phyloP scores from a whole-genome alignment of 1,140 invertebrate genomes.

The Branchinecta lindahli region DNA sequence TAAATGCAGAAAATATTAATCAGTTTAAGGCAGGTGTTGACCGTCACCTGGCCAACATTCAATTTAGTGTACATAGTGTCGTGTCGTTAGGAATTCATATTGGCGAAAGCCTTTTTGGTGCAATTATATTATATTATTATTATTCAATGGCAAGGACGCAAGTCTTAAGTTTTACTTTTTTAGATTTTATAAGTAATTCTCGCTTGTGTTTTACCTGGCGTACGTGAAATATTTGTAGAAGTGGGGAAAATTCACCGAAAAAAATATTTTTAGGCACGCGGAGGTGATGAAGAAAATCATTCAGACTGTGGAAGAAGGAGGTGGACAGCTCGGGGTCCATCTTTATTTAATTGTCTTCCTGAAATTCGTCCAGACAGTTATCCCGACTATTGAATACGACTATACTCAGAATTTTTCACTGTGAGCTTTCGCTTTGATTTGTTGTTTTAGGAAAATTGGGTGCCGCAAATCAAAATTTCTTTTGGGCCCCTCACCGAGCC shows the following conservation, averaged over 20 bases:
- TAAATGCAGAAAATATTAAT: no score
- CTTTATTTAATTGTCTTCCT: constrained; percentile 97
- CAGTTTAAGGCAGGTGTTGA: no score
- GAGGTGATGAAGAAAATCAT: constrained; percentile 99
- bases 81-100: no score
- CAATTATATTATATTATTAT: no score
- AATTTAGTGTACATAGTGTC: no score
- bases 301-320: constrained; percentile 88
- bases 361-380: constrained; percentile 99
- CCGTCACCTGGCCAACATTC: no score
- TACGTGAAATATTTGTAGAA: constrained; percentile 15
- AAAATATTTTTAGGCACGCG: constrained; percentile 58
- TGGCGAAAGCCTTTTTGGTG: no score
- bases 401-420: constrained; percentile 94
- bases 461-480: no score
- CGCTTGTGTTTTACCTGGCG: not conserved
- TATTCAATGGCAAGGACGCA: no score
- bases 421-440: constrained; percentile 34
- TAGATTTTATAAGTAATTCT: no score
- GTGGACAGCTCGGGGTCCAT: constrained; percentile 88
- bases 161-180: no score
- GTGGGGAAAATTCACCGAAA: constrained; percentile 18
- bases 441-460: not conserved
- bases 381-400: constrained; percentile 99
- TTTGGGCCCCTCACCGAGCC: no score